Base-by-base conservation (phyloP, 2,888 invertebrate genomes). In the Drosophila yooni region DNA sequence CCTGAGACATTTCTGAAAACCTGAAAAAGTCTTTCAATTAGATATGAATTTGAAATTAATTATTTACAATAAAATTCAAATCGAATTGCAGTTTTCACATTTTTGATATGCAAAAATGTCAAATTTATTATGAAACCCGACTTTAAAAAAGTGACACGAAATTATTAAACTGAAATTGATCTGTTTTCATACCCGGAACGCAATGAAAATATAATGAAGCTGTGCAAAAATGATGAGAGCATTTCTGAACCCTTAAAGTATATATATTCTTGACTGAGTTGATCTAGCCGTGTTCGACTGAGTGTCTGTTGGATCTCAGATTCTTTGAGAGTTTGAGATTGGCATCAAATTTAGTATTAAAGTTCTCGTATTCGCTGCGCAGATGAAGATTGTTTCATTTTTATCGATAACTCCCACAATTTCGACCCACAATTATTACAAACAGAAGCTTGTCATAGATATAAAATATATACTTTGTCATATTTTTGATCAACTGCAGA, bases 1-100 rank as follows among this genome's bases (percentile, higher is more conserved):
- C 3, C 3, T 18, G 38, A 3, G 3, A 18, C 38, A 18, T 0
- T 46, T 7, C 21, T 3, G 15, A 46, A 2, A 8, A 8, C 0
- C 15, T 15, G 46, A 25, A 15, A 15, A 25, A 15, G 13, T 2
- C 1, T 13, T 7, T 21, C 0, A 21, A 21, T 21, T 43, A 21
- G 2, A 21, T 21, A 7, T 2, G 3, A 1, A 1, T 21, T 21
- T 43, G 3, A 43, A 46, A 7, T 13, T 7, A 13, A 21, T 21
- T 13, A 46, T 46, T 7, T 25, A 1, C 2, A 25, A 8, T 25
- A 8, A 15, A 25, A 25, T 46, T 46, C 1, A 46, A 25, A 4
- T 25, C 25, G 25, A 46, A 46, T 7, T 15, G 4, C 21, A 21
- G 4, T 11, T 21, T 21, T 43, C 21, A 43, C 6, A 0, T 21